These are phyloP conservation scores for Auanema freiburgensis DNA, from an alignment of 2,888 invertebrate species.

Conservation along the genomic window DNA sequence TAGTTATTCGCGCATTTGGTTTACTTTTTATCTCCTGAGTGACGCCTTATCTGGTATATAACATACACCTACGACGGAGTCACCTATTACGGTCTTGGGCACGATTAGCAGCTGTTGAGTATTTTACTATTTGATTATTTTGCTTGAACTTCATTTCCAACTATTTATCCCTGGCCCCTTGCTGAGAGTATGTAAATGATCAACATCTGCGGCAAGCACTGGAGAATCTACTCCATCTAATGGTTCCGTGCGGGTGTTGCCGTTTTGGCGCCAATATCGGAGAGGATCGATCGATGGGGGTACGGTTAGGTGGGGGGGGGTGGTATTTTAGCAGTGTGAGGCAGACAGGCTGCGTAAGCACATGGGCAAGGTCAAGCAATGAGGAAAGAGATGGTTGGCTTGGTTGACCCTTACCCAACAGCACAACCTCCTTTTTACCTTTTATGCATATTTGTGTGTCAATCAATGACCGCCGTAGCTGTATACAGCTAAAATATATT, in stretches of 20 bases:
- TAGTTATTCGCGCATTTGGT: too few relatives aligned
- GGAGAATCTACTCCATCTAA: not conserved
- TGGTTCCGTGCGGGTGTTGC: not conserved
- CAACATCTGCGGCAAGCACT: too few relatives aligned
- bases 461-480: not conserved
- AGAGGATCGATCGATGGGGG: constrained; percentile 3
- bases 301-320: not conserved
- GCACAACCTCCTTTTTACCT: constrained; percentile 1
- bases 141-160: too few relatives aligned
- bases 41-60: too few relatives aligned
- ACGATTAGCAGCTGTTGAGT: too few relatives aligned
- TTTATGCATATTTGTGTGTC: not conserved
- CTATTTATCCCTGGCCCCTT: too few relatives aligned
- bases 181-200: too few relatives aligned
- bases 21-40: too few relatives aligned
- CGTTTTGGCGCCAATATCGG: constrained; percentile 4
- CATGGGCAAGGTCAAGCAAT: constrained; percentile 6
- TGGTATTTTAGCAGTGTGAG: not conserved
- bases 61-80: too few relatives aligned
- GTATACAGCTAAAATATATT: too few relatives aligned
- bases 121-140: too few relatives aligned
- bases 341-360: constrained; percentile 1
- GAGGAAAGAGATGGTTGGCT: not conserved
- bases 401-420: not conserved
- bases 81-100: too few relatives aligned